phyloP scores from a whole-genome alignment of 2,113 vertebrate species.

The Maccullochella peelii region DNA sequence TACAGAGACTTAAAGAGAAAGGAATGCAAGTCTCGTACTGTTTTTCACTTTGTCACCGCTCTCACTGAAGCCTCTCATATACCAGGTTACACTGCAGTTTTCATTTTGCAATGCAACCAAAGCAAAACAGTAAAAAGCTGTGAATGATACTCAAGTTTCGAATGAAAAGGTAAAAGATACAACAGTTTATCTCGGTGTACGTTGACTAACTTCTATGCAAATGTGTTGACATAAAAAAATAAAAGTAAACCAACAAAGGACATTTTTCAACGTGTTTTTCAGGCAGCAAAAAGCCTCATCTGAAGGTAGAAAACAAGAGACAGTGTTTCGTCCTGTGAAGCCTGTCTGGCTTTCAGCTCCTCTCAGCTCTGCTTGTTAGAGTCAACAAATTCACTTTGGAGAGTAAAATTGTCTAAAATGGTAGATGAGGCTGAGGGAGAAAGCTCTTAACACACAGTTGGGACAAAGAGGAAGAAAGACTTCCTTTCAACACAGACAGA shows the following conservation, averaged over 20 bases:
- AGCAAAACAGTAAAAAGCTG: background rate
- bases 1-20: slow-evolving; percentile 51
- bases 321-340: background rate
- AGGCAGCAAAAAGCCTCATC: background rate
- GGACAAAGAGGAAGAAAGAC: background rate
- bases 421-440: background rate
- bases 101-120: background rate
- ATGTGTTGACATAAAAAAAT: background rate
- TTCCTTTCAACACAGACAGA: slow-evolving; percentile 1
- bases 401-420: background rate
- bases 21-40: slow-evolving; percentile 30
- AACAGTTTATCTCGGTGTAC: too few species aligned
- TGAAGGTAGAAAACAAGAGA: background rate
- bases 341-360: slow-evolving; percentile 3
- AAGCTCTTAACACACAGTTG: background rate
- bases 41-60: slow-evolving; percentile 15
- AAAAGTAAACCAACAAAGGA: background rate
- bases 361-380: background rate
- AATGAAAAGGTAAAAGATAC: background rate
- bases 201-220: background rate
- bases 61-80: background rate
- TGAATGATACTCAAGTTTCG: background rate
- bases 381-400: background rate
- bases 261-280: background rate
- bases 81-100: background rate